Evolutionary conservation across 2,113 vertebrate genomes (phyloP).

Genomic region (rat (Rattus norvegicus)): DNA sequence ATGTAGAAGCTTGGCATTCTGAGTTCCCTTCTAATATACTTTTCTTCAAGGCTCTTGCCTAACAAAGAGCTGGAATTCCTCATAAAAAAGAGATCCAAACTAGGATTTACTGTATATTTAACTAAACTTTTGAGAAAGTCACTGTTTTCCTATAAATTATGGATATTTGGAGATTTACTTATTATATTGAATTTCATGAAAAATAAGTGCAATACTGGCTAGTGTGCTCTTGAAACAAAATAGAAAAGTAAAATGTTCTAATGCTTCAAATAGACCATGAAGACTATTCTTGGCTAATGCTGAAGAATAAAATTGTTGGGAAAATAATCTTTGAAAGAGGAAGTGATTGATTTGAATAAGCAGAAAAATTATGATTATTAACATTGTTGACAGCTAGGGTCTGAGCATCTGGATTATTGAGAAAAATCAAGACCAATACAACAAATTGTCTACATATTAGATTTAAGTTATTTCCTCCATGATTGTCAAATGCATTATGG

Average conservation of each 20-base stretch:
- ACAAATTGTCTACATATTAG: not conserved
- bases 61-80: not conserved
- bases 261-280: not conserved
- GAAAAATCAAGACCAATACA: not conserved
- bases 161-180: not conserved
- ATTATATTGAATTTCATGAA: not conserved
- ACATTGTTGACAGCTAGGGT: not conserved
- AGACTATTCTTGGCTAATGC: not conserved
- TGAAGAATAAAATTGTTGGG: not conserved
- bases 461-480: not conserved
- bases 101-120: not conserved
- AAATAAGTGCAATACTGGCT: not conserved
- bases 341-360: not conserved
- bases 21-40: not conserved
- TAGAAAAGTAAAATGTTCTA: not conserved
- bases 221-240: not conserved
- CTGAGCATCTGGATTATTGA: not conserved
- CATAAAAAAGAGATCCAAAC: not conserved
- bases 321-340: not conserved
- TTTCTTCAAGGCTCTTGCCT: not conserved
- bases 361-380: not conserved
- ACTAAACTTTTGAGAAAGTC: not conserved
- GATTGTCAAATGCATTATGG: not conserved
- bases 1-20: not conserved
- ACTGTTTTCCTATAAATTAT: not conserved